Conservation (phyloP, 2,888 invertebrate species). For the Dicranocentrus wangi region DNA sequence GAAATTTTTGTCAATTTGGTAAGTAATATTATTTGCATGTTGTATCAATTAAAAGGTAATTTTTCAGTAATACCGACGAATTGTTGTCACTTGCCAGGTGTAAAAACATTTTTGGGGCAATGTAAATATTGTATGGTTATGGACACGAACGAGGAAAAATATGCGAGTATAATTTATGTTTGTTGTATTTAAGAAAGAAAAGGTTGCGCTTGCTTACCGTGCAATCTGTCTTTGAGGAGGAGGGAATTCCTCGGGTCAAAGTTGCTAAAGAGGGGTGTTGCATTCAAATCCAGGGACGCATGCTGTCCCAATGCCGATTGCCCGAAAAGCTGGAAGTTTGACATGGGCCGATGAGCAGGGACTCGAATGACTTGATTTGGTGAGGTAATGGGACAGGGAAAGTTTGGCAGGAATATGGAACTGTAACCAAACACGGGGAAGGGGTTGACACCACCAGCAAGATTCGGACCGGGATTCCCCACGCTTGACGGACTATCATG, state of each 20-base stretch:
- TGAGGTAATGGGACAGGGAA: constrained; percentile 72
- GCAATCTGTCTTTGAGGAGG: constrained; percentile 73
- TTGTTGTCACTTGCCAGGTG: no score
- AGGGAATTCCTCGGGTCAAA: constrained; percentile 73
- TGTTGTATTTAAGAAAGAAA: no score
- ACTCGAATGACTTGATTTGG: constrained; percentile 75
- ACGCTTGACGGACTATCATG: constrained; percentile 39
- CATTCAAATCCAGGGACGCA: constrained; percentile 71
- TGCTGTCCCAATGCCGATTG: constrained; percentile 71
- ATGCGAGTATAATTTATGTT: no score
- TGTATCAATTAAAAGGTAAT: no score
- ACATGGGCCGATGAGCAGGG: constrained; percentile 80
- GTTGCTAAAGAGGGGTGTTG: constrained; percentile 72
- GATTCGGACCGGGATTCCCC: constrained; percentile 33
- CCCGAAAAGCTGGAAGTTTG: constrained; percentile 73
- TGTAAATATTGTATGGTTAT: no score
- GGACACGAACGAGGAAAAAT: no score
- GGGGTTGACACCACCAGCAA: constrained; percentile 67
- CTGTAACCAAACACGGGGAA: constrained; percentile 73
- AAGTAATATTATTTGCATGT: no score
- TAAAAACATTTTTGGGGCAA: no score
- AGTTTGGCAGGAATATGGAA: constrained; percentile 73
- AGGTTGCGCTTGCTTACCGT: constrained; percentile 73
- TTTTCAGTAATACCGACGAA: no score
- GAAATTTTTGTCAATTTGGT: no score